These are phyloP conservation scores for Samia ricini DNA, from an alignment of 1,140 invertebrate genomes.

Conservation along the genomic window DNA sequence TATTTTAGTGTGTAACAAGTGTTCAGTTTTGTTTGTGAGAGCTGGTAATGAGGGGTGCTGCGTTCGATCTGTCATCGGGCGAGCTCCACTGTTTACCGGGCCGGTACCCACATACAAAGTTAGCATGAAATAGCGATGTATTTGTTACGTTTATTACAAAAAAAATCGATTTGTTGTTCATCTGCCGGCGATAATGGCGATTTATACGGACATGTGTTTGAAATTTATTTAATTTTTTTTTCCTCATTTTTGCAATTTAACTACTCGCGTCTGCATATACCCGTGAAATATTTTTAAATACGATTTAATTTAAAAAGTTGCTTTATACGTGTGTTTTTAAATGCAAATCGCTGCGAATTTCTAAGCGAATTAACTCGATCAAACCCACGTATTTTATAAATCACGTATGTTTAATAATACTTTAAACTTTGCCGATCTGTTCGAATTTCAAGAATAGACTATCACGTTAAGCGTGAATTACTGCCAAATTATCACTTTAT, in stretches of 20 bases:
- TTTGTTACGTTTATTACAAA: conserved; percentile 28
- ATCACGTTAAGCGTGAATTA: not conserved
- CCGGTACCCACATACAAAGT: conserved; percentile 43
- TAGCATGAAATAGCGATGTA: conserved; percentile 26
- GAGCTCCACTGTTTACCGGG: conserved; percentile 56
- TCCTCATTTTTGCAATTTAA: conserved; percentile 2
- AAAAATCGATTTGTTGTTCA: conserved; percentile 27
- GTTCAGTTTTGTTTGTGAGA: conserved; percentile 51
- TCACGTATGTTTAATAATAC: conserved; percentile 1
- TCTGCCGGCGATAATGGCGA: conserved; percentile 24
- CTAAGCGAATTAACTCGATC: not conserved
- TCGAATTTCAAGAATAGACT: not conserved
- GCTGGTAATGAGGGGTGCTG: conserved; percentile 66
- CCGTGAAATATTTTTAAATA: not conserved
- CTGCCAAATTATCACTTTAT: not conserved
- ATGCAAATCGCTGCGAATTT: not conserved
- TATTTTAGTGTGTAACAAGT: conserved; percentile 51
- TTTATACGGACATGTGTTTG: conserved; percentile 20
- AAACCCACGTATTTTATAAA: not conserved
- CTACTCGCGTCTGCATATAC: not conserved
- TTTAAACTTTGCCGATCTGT: not conserved
- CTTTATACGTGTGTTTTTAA: not conserved
- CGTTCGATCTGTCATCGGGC: conserved; percentile 55
- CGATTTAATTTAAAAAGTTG: not conserved
- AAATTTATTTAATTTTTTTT: conserved; percentile 23